Evolutionary conservation across 2,113 vertebrate genomes (phyloP).

Genomic region (Oreochromis tanganicae): DNA sequence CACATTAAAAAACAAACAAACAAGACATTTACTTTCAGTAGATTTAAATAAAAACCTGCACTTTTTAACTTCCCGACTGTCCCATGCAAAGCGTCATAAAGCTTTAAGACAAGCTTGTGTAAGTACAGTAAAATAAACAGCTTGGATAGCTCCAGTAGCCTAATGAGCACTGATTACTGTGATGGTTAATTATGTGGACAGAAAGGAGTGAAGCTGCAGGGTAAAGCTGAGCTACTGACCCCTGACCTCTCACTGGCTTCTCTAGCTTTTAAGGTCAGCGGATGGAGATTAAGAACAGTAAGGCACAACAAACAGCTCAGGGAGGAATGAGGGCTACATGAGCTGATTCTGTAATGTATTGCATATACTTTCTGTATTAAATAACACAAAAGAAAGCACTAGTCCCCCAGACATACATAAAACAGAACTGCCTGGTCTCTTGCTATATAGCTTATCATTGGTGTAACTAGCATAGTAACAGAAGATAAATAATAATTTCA

Average conservation of each 20-base stretch:
- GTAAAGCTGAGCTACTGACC: slow-evolving; percentile 39
- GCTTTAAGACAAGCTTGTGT: slow-evolving; percentile 9
- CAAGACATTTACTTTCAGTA: not conserved
- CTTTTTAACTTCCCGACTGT: not conserved
- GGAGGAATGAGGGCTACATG: not conserved
- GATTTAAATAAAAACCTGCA: not conserved
- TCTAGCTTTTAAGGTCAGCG: slow-evolving; percentile 37
- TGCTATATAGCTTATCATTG: not conserved
- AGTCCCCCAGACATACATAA: not conserved
- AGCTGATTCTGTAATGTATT: not conserved
- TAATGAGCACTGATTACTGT: slow-evolving; percentile 42
- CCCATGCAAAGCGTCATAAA: not conserved
- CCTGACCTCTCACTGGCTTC: slow-evolving; percentile 9
- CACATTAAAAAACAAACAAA: not conserved
- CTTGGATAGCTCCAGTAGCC: not conserved
- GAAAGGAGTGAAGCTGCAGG: slow-evolving; percentile 28
- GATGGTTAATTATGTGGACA: slow-evolving; percentile 58
- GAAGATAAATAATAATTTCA: not conserved
- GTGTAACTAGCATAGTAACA: not conserved
- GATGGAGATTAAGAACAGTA: slow-evolving; percentile 28
- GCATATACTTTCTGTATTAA: not conserved
- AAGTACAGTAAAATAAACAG: slow-evolving; percentile 30
- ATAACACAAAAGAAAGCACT: not conserved
- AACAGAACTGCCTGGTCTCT: not conserved
- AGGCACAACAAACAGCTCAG: slow-evolving; percentile 13